Evolutionary conservation across 2,888 invertebrate species (phyloP).

Genomic region (Apoda limacodes): DNA sequence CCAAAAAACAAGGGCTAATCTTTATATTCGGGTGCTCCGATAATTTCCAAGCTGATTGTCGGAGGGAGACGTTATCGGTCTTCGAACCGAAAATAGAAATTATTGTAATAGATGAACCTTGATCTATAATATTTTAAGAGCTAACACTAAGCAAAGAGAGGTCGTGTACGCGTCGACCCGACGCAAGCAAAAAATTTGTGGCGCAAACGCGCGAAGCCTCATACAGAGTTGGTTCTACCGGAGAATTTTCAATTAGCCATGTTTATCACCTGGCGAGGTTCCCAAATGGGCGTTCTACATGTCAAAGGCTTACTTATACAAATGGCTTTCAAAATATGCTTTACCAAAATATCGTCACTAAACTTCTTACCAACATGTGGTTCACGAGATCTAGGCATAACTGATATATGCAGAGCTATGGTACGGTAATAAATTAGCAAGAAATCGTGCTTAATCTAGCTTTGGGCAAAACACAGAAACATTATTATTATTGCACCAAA

Average conservation of each 20-base stretch:
- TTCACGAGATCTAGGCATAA: conserved; percentile 10
- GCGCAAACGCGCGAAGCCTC: conserved; percentile 7
- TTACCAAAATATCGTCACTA: conserved; percentile 6
- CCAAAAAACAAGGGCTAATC: neutral
- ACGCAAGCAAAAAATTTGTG: conserved; percentile 6
- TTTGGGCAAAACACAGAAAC: conserved; percentile 4
- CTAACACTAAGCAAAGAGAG: conserved; percentile 7
- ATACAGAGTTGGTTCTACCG: conserved; percentile 3
- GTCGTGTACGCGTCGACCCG: conserved; percentile 13
- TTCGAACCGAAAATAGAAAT: no score
- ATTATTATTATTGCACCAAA: conserved; percentile 4
- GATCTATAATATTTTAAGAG: conserved; percentile 1
- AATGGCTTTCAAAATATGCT: conserved; percentile 8
- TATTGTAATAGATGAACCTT: conserved; percentile 5
- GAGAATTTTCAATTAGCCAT: conserved; percentile 4
- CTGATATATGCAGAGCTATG: conserved; percentile 11
- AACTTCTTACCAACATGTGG: conserved; percentile 1
- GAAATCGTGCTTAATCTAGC: conserved; percentile 6
- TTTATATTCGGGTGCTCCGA: neutral
- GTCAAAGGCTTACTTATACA: conserved; percentile 4
- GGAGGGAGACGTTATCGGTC: no score
- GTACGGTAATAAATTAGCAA: conserved; percentile 6
- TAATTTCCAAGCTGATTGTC: conserved; percentile 8
- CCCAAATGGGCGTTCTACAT: conserved; percentile 5
- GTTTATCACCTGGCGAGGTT: conserved; percentile 7